Evolutionary conservation across 2,797 vertebrate species (phyloP), one percentile per base, ranked within the genome.

Genomic region (Dallia pectoralis): DNA sequence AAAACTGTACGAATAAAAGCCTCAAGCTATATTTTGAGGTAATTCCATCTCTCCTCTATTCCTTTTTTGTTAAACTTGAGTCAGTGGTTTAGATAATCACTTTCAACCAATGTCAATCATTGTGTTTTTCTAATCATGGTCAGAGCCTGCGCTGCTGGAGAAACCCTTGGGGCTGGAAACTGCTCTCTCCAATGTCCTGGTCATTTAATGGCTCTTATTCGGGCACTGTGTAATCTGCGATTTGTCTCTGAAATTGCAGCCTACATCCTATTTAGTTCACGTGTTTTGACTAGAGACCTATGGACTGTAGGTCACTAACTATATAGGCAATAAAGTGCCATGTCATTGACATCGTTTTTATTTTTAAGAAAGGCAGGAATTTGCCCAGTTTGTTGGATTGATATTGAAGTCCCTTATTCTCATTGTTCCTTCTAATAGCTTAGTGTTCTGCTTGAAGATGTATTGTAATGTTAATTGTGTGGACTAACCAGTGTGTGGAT

Each of bases 81-180:
- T 72, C 78, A 77, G 72, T 77, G 75, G 70, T 61, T 62, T 82
- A 77, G 76, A 86, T 78, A 76, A 83, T 85, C 76, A 70, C 77
- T 82, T 82, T 62, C 64, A 76, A 66, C 62, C 68, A 74, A 27
- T 66, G 76, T 77, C 79, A 76, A 71, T 86, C 76, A 79, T 62
- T 72, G 71, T 71, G 22, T 59, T 79, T 80, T 80, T 44, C 40
- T 14, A 9, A 74, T 69, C 78, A 69, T 74, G 64, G 69, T 56
- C 64, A n/a, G 22, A 4, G 29, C 47, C 72, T 69, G 67, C 51
- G 25, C 59, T 62, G 66, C 73, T 14, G 53, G 22, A 59, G 74
- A 14, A n/a, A 71, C 53, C 69, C 79, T 73, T 25, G 15, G 51
- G 75, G 73, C 69, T 72, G 65, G 30, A 65, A 36, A 14, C 30